These are phyloP conservation scores for Tachyglossus aculeatus DNA, from an alignment of 2,797 vertebrate species.

Conservation along the genomic window DNA sequence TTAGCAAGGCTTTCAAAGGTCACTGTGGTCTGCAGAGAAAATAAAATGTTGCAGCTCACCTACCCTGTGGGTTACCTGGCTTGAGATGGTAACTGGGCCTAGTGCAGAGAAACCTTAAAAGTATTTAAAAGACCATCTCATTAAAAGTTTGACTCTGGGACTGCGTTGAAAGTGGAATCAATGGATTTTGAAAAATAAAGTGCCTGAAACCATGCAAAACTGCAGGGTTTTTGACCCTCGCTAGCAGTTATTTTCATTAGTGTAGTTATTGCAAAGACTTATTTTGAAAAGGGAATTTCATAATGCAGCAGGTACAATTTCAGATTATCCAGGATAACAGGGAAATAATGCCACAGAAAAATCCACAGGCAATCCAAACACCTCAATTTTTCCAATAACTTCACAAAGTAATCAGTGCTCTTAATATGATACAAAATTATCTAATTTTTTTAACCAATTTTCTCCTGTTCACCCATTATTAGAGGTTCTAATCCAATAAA, in stretches of 20 bases:
- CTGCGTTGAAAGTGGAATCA: conserved; percentile 2
- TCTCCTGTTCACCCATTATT: too few species aligned
- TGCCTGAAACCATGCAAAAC: not conserved
- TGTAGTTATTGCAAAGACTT: not conserved
- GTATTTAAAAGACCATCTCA: not conserved
- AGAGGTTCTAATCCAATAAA: too few species aligned
- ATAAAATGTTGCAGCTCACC: not conserved
- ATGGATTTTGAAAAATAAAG: conserved; percentile 13
- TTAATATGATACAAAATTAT: too few species aligned
- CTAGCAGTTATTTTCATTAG: conserved; percentile 12
- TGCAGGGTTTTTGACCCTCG: not conserved
- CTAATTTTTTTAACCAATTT: too few species aligned
- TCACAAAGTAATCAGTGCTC: too few species aligned
- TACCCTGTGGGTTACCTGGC: conserved; percentile 1
- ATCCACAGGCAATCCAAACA: conserved; percentile 15
- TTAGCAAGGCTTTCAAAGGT: conserved; percentile 4
- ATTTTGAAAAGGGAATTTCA: too few species aligned
- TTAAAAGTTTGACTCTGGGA: conserved; percentile 1
- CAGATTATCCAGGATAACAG: not conserved
- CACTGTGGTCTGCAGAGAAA: conserved; percentile 5
- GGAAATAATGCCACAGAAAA: conserved; percentile 6
- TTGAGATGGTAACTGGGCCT: not conserved
- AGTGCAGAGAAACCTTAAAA: conserved; percentile 6
- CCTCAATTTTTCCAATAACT: too few species aligned
- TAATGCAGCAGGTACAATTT: too few species aligned